Evolutionary conservation across 2,888 invertebrate genomes (phyloP).

Genomic region (Ommatoiulus sabulosus): DNA sequence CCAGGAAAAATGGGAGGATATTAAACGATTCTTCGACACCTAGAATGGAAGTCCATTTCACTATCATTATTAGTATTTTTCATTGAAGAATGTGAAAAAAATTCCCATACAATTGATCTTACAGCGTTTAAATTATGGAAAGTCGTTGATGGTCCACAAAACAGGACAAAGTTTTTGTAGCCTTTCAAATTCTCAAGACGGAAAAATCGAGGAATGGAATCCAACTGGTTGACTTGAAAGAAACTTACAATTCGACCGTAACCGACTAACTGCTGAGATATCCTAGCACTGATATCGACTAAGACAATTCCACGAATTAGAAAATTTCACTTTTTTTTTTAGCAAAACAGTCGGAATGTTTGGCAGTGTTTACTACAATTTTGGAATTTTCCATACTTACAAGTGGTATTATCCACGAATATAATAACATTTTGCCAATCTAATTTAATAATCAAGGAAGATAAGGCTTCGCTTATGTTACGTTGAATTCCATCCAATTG

Average conservation of each 20-base stretch:
- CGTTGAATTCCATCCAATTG: neutral
- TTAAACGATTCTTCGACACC: neutral
- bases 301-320: neutral
- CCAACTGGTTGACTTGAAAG: neutral
- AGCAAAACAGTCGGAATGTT: neutral
- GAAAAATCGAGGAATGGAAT: neutral
- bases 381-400: neutral
- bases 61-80: neutral
- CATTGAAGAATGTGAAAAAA: too few species aligned
- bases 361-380: neutral
- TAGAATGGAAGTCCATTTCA: neutral
- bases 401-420: neutral
- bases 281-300: neutral
- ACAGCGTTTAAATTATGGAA: neutral
- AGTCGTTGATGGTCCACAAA: slow-evolving; percentile 11
- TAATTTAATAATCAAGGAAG: neutral
- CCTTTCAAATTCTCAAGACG: neutral
- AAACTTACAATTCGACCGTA: neutral
- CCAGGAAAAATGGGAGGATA: slow-evolving; percentile 20
- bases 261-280: neutral
- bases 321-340: neutral
- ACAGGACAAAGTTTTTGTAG: neutral
- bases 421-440: neutral
- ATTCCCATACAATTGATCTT: neutral
- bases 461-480: neutral